A percentile compares a stretch with the other conserved stretches of the same genome.
Evolutionary conservation across 2,888 invertebrate species (phyloP).

Genomic region (Onthophagus sagittarius): DNA sequence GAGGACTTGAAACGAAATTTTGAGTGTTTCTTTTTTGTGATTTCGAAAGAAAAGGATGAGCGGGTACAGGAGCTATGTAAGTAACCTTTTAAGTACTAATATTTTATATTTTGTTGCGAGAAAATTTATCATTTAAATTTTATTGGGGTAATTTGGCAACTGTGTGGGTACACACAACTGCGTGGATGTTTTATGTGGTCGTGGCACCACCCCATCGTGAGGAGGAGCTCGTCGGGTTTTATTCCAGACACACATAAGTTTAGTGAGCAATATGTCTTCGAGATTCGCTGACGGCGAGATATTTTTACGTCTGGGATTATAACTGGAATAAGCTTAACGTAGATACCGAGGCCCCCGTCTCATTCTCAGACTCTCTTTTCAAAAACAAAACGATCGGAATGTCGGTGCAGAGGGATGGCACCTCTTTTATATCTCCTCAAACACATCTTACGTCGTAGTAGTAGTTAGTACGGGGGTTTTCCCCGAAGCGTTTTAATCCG

Average conservation of each 20-base stretch:
- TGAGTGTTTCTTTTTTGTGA: slow-evolving; percentile 9
- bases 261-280: slow-evolving; percentile 19
- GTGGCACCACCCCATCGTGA: neutral
- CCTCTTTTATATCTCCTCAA: slow-evolving; percentile 4
- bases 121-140: neutral
- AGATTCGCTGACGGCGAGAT: slow-evolving; percentile 23
- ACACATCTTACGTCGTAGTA: neutral
- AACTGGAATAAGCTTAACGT: slow-evolving; percentile 18
- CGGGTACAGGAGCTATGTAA: slow-evolving; percentile 37
- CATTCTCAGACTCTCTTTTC: slow-evolving; percentile 18
- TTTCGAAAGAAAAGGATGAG: slow-evolving; percentile 33
- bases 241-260: slow-evolving; percentile 4
- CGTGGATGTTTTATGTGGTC: neutral
- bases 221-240: neutral
- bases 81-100: slow-evolving; percentile 22
- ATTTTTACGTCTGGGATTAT: slow-evolving; percentile 22
- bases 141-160: neutral
- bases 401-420: neutral
- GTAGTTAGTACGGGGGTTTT: neutral
- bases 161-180: neutral
- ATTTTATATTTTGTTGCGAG: neutral
- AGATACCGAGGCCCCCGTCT: slow-evolving; percentile 9
- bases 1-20: neutral
- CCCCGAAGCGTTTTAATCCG: neutral
- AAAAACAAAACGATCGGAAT: slow-evolving; percentile 15